Percentiles rank a stretch among this genome's conserved stretches.
These are phyloP conservation scores for Stratiomys singularior DNA, from an alignment of 2,888 invertebrate genomes.

Conservation along the genomic window DNA sequence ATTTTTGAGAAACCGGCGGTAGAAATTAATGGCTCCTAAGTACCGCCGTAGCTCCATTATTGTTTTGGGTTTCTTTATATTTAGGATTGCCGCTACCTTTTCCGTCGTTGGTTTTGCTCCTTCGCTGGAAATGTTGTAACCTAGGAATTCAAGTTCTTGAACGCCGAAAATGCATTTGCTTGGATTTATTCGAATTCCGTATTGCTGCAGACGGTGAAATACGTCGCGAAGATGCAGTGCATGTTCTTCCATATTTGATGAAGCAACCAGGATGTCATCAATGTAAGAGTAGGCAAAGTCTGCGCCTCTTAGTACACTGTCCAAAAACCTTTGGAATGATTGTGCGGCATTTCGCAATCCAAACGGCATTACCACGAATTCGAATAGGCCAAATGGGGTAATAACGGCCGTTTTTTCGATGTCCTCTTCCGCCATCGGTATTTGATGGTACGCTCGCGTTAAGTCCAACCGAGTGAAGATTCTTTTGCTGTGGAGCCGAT, in stretches of 20 bases:
- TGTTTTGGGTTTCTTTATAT: constrained; percentile 1
- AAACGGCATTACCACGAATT: constrained; percentile 56
- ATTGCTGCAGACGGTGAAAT: no score
- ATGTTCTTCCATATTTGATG: constrained; percentile 35
- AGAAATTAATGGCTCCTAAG: constrained; percentile 4
- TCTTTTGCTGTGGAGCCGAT: constrained; percentile 52
- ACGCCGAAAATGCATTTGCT: no score
- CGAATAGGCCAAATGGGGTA: neutral
- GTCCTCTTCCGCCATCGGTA: constrained; percentile 58
- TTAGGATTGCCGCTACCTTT: neutral
- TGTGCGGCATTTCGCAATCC: constrained; percentile 59
- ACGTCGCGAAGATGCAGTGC: neutral
- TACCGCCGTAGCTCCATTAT: constrained; percentile 11
- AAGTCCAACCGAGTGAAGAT: constrained; percentile 58
- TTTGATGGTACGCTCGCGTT: constrained; percentile 59
- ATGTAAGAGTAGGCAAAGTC: neutral
- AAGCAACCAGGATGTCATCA: constrained; percentile 4
- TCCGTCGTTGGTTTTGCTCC: neutral
- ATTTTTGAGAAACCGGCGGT: constrained; percentile 5
- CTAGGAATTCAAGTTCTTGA: no score
- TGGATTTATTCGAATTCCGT: no score
- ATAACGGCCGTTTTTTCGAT: constrained; percentile 60
- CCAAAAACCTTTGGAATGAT: constrained; percentile 59
- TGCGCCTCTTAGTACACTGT: constrained; percentile 54
- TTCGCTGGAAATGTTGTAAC: no score